Evolutionary conservation across 1,140 invertebrate genomes (phyloP).

Genomic region (Drosophila kurseongensis): DNA sequence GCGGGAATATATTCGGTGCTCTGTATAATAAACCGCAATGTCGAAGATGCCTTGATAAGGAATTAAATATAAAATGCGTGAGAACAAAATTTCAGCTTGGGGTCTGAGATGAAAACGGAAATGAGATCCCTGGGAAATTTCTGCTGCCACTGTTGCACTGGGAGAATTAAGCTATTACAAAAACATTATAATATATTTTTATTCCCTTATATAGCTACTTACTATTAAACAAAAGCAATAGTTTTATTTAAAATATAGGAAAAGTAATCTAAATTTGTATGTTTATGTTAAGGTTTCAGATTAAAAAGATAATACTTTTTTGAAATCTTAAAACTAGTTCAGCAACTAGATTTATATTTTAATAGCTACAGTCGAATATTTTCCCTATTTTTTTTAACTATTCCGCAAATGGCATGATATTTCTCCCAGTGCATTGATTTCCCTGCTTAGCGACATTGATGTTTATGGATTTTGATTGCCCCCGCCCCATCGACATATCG

Average conservation of each 20-base stretch:
- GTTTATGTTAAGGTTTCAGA: too few species aligned
- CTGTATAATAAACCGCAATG: conserved; percentile 70
- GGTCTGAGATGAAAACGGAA: conserved; percentile 25
- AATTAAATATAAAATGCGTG: conserved; percentile 79
- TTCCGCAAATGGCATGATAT: not conserved
- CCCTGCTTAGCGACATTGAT: conserved; percentile 75
- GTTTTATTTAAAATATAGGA: too few species aligned
- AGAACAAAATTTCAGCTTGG: conserved; percentile 37
- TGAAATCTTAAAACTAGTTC: too few species aligned
- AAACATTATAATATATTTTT: not conserved
- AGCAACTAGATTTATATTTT: too few species aligned
- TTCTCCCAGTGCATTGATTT: conserved; percentile 51
- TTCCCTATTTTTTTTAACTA: too few species aligned
- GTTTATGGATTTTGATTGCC: conserved; percentile 80
- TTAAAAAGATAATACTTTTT: too few species aligned
- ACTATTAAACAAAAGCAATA: too few species aligned
- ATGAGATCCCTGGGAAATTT: conserved; percentile 39
- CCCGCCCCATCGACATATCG: conserved; percentile 7
- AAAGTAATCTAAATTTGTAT: too few species aligned
- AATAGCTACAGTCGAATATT: too few species aligned
- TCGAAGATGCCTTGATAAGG: conserved; percentile 53
- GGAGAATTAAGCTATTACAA: not conserved
- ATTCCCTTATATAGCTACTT: not conserved
- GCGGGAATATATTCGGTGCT: conserved; percentile 17
- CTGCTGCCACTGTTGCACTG: not conserved